Evolutionary conservation across 2,113 vertebrate genomes (phyloP), one percentile per base, ranked within the genome.

Genomic region (Tautogolabrus adspersus): DNA sequence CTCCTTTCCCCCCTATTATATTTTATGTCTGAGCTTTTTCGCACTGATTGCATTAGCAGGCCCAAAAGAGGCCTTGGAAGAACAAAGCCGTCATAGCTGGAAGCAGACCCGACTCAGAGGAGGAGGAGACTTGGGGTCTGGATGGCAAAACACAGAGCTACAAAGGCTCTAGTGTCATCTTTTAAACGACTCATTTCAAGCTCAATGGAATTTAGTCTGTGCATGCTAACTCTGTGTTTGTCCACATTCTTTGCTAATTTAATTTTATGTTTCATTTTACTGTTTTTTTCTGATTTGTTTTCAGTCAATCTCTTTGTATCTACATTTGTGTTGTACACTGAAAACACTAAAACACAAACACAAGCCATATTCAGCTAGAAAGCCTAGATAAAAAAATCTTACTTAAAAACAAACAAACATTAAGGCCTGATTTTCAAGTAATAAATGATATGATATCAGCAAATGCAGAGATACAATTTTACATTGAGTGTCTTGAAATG

Each of bases 31-130:
- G 12, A 88, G 87, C 65, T 86, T 82, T 81, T 79, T 83, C 30
- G 60, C 80, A 11, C 79, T 94, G 92, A 94, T 93, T 89, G 87
- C 86, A 88, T 90, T 88, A 91, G 85, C 93, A 93, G 93, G 88
- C 90, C 85, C 77, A 66, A 22, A 82, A 73, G 75, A 86, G 85
- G 77, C 86, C 90, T 91, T 89, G 91, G 88, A 89, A 90, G 92
- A 91, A 91, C 86, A 86, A 87, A 91, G 88, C 84, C 65, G 74
- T 72, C 83, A 78, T 79, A 88, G 88, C 91, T 91, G 85, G 77
- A 86, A 88, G 81, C 61, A 59, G 73, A 76, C 21, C 58, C 55
- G 19, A 82, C 57, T 70, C 51, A 1, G 75, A 66, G 70, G 76
- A 77, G 79, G 81, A 77, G 84, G 74, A 81, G 80, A 38, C 21